Evolutionary conservation across 2,113 vertebrate species (phyloP).

Genomic region (Paedocypris sp.): DNA sequence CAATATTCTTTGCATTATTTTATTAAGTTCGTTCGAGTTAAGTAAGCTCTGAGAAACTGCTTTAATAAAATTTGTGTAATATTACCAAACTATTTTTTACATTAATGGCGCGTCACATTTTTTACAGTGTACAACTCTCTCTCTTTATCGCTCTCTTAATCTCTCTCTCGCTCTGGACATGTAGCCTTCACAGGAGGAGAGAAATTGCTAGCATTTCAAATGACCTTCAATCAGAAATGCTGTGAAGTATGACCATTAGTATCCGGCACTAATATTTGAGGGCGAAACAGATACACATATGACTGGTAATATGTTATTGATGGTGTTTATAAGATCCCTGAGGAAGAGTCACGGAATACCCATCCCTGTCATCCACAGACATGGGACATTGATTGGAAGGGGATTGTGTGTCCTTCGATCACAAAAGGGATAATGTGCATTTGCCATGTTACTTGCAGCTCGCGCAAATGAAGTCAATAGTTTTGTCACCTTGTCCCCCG

Average conservation of each 20-base stretch:
- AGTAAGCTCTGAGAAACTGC: too few species aligned
- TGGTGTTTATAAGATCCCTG: constrained; percentile 26
- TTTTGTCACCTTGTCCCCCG: not conserved
- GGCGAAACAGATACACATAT: constrained; percentile 26
- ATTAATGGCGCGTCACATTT: too few species aligned
- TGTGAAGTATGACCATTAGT: constrained; percentile 29
- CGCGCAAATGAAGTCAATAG: constrained; percentile 25
- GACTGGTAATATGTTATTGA: constrained; percentile 33
- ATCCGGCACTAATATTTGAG: constrained; percentile 18
- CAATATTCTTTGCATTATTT: too few species aligned
- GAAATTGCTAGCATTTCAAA: not conserved
- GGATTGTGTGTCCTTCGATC: constrained; percentile 30
- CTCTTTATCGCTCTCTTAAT: too few species aligned
- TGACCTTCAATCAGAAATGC: constrained; percentile 25
- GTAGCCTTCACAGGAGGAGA: not conserved
- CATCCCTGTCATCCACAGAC: constrained; percentile 15
- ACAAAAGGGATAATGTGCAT: constrained; percentile 21
- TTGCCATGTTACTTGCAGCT: constrained; percentile 21
- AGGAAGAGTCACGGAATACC: constrained; percentile 1
- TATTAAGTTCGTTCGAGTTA: too few species aligned
- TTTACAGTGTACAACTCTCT: too few species aligned
- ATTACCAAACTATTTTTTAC: too few species aligned
- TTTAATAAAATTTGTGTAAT: too few species aligned
- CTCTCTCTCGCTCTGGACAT: not conserved
- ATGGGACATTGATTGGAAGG: constrained; percentile 28